These are phyloP conservation scores for Callorhinus ursinus DNA, from an alignment of 2,113 vertebrate genomes.

Conservation along the genomic window DNA sequence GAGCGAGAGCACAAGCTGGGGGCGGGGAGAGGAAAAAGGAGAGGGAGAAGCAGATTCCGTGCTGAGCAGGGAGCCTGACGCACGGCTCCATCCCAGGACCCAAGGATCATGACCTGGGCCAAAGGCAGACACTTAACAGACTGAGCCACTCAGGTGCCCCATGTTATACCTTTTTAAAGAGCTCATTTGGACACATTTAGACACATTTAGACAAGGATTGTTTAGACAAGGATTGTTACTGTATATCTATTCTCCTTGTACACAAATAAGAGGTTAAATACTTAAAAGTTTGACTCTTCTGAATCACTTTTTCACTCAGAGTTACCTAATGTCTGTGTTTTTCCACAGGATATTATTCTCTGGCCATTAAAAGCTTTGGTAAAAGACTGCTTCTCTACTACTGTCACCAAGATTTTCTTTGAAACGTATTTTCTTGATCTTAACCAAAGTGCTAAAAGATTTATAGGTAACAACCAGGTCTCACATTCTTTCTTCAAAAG, in stretches of 20 bases:
- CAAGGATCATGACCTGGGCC: no score
- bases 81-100: no score
- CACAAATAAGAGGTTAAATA: neutral
- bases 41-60: no score
- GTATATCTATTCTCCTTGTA: neutral
- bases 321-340: neutral
- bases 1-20: no score
- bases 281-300: neutral
- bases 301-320: conserved; percentile 41
- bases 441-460: neutral
- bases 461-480: neutral
- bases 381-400: neutral
- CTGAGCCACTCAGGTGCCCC: neutral
- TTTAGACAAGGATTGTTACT: conserved; percentile 10
- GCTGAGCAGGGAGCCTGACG: no score
- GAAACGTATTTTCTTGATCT: conserved; percentile 4
- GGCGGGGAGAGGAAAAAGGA: no score
- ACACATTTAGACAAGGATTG: neutral
- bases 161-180: neutral
- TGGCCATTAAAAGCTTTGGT: neutral
- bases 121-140: neutral
- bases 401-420: conserved; percentile 19
- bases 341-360: neutral
- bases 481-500: neutral
- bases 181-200: neutral